These are phyloP conservation scores for Aphaenogaster rudis DNA, from an alignment of 1,140 invertebrate genomes.

Conservation along the genomic window DNA sequence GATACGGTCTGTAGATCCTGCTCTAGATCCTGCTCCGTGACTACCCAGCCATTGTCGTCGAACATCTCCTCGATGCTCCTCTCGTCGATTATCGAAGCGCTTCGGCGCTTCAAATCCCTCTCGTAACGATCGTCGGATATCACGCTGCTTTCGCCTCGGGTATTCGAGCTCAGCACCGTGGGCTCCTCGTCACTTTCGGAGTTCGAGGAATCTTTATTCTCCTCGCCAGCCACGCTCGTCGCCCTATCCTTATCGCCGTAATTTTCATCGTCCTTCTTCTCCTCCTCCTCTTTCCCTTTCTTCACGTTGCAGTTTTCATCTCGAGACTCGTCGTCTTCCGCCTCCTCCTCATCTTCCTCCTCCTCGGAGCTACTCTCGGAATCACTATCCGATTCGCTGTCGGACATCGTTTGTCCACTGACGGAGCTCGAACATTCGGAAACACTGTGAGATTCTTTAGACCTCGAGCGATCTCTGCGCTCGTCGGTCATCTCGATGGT, in stretches of 20 bases:
- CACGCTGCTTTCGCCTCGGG: slow-evolving; percentile 19
- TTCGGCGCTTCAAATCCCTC: slow-evolving; percentile 53
- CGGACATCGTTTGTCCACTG: slow-evolving; percentile 6
- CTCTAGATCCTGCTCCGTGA: slow-evolving; percentile 76
- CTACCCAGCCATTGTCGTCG: slow-evolving; percentile 85
- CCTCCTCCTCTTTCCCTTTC: slow-evolving; percentile 40
- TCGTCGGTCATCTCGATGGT: slow-evolving; percentile 41
- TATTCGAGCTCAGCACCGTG: slow-evolving; percentile 50
- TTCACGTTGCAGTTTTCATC: slow-evolving; percentile 71
- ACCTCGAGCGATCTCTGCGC: slow-evolving; percentile 33
- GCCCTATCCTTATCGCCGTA: slow-evolving; percentile 4
- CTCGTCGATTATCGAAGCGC: slow-evolving; percentile 68
- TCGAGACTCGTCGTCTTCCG: slow-evolving; percentile 44
- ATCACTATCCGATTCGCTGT: slow-evolving; percentile 34
- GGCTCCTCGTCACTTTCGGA: slow-evolving; percentile 55
- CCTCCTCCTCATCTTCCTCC: slow-evolving; percentile 34
- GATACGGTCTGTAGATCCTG: slow-evolving; percentile 5
- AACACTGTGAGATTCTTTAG: slow-evolving; percentile 34
- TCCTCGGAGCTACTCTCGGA: slow-evolving; percentile 37
- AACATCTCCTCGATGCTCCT: slow-evolving; percentile 80
- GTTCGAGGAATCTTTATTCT: slow-evolving; percentile 46
- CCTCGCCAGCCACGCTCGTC: not conserved
- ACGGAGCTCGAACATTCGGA: slow-evolving; percentile 38
- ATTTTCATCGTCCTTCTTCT: not conserved
- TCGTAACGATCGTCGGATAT: slow-evolving; percentile 34